These are phyloP conservation scores for Nasua narica DNA, from an alignment of 2,797 vertebrate species.

Conservation along the genomic window DNA sequence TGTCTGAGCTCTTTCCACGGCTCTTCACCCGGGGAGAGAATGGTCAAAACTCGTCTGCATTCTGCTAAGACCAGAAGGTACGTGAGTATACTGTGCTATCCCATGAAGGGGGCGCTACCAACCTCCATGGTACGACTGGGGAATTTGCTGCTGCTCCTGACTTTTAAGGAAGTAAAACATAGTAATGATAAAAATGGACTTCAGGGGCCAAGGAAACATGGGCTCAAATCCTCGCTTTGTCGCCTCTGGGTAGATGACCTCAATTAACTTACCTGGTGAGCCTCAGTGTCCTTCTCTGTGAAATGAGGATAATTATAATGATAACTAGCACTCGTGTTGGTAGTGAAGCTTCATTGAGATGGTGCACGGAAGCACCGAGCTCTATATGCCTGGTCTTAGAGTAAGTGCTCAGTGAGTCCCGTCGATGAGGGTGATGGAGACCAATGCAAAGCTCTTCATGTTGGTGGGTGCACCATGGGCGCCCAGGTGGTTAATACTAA, in stretches of 20 bases:
- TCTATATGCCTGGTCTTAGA: background rate
- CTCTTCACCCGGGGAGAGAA: rapidly evolving
- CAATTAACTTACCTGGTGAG: background rate
- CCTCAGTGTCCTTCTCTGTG: background rate
- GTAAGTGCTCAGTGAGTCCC: background rate
- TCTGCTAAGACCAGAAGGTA: background rate
- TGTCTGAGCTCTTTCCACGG: background rate
- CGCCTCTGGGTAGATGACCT: background rate
- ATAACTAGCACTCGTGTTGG: background rate
- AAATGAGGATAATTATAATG: background rate
- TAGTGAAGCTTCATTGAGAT: background rate
- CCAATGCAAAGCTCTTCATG: background rate
- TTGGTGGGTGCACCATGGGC: background rate
- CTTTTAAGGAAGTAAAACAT: background rate
- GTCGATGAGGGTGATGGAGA: background rate
- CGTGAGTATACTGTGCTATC: background rate
- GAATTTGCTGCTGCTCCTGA: background rate
- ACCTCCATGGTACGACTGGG: background rate
- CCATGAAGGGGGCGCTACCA: background rate
- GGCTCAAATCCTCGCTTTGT: background rate
- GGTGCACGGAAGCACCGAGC: background rate
- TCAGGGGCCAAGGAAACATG: no score
- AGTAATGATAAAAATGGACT: background rate
- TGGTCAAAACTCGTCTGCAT: background rate
- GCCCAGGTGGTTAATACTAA: background rate